Conservation (phyloP, 1,140 invertebrate species). For the Drosophila nannoptera region DNA sequence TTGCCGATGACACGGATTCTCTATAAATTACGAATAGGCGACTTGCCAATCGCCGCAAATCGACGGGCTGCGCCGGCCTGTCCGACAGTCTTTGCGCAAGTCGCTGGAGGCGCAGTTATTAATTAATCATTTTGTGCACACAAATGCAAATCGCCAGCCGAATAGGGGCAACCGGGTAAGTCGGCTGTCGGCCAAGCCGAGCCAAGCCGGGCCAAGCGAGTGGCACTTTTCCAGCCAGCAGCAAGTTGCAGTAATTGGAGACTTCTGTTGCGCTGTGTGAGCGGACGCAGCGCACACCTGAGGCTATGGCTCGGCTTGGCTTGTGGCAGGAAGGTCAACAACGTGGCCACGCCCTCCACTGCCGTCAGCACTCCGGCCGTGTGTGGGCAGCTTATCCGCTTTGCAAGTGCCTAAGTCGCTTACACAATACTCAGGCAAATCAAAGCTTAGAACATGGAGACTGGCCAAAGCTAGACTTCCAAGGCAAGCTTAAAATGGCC, state of each 20-base stretch:
- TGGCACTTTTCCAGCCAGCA: conserved; percentile 39
- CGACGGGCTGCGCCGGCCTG: conserved; percentile 17
- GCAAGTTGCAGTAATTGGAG: conserved; percentile 68
- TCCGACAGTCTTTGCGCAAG: conserved; percentile 28
- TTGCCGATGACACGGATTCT: conserved; percentile 36
- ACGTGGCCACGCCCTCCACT: conserved; percentile 20
- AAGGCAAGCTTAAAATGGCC: background rate
- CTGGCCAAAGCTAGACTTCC: conserved; percentile 51
- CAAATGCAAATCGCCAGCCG: conserved; percentile 42
- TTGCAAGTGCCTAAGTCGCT: conserved; percentile 72
- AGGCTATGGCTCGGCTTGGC: conserved; percentile 26
- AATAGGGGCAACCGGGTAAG: conserved; percentile 13
- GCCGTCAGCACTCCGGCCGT: conserved; percentile 18
- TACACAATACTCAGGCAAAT: too few species aligned
- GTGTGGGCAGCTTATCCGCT: conserved; percentile 69
- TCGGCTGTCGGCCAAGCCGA: too few species aligned
- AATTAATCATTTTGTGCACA: conserved; percentile 44
- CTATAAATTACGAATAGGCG: conserved; percentile 16
- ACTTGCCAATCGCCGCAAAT: background rate
- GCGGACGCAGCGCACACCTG: conserved; percentile 15
- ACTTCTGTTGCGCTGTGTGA: conserved; percentile 38
- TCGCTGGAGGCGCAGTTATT: conserved; percentile 37
- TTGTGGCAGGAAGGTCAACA: conserved; percentile 59
- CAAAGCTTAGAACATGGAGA: conserved; percentile 15
- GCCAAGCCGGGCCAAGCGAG: too few species aligned